Evolutionary conservation across 2,797 vertebrate genomes (phyloP).

Genomic region (Fundulus diaphanus): DNA sequence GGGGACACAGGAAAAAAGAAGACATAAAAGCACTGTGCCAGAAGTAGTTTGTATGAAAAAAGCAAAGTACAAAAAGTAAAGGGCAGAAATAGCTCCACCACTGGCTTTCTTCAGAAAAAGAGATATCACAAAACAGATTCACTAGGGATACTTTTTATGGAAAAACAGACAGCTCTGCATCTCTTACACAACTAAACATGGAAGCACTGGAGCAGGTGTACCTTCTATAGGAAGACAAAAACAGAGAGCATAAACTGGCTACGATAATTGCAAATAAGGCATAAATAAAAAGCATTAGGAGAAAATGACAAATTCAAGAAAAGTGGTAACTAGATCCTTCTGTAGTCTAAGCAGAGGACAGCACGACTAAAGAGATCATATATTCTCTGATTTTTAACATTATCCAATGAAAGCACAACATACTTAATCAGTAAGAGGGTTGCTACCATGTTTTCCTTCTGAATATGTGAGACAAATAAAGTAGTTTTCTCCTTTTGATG

Average conservation of each 20-base stretch:
- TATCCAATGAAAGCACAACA: neutral
- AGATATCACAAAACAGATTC: neutral
- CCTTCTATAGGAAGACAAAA: neutral
- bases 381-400: neutral
- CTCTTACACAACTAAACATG: neutral
- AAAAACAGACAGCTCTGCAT: neutral
- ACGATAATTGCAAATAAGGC: neutral
- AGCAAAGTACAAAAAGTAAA: neutral
- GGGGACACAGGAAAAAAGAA: neutral
- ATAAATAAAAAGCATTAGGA: neutral
- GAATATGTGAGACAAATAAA: slow-evolving; percentile 3
- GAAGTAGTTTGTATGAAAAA: too few species aligned
- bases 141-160: neutral
- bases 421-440: neutral
- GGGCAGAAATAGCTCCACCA: neutral
- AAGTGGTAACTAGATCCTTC: neutral
- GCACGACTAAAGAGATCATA: neutral
- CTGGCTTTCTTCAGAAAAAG: neutral
- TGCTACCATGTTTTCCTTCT: slow-evolving; percentile 1
- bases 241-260: neutral
- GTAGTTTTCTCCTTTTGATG: slow-evolving; percentile 2
- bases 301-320: too few species aligned
- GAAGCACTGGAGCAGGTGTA: neutral
- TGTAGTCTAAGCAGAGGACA: neutral
- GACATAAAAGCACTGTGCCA: too few species aligned